These are phyloP conservation scores for Euura lappo DNA, from an alignment of 1,140 invertebrate species.

Conservation along the genomic window DNA sequence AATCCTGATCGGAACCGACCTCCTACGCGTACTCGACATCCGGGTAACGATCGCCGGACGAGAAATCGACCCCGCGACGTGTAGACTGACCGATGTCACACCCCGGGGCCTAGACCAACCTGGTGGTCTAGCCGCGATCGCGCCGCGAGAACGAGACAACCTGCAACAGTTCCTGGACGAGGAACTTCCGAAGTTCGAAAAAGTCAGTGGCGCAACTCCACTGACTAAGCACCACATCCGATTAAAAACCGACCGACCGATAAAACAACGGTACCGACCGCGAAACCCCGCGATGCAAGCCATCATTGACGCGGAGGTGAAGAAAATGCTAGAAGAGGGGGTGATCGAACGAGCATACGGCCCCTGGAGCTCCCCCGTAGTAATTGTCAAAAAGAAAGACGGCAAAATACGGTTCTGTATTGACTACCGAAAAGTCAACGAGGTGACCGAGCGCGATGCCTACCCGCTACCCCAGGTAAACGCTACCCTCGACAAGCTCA, in stretches of 20 bases:
- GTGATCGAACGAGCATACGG: conserved; percentile 50
- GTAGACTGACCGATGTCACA: too few relatives aligned
- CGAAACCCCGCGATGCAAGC: conserved; percentile 26
- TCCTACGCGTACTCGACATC: too few relatives aligned
- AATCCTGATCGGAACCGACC: too few relatives aligned
- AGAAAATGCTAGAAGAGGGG: conserved; percentile 38
- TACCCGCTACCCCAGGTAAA: conserved; percentile 25
- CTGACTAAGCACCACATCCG: too few relatives aligned
- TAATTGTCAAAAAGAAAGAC: conserved; percentile 61
- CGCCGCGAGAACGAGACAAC: too few relatives aligned
- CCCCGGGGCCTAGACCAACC: too few relatives aligned
- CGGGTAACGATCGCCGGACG: too few relatives aligned
- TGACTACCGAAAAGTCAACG: conserved; percentile 54
- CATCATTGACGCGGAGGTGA: conserved; percentile 9
- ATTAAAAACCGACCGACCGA: not conserved
- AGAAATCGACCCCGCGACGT: too few relatives aligned
- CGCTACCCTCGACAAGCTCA: conserved; percentile 38
- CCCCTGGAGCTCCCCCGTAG: conserved; percentile 54
- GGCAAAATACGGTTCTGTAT: conserved; percentile 52
- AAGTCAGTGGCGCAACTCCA: too few relatives aligned
- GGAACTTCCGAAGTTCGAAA: too few relatives aligned
- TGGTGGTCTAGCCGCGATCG: too few relatives aligned
- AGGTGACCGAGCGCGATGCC: conserved; percentile 35
- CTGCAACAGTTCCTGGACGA: too few relatives aligned
- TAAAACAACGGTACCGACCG: conserved; percentile 23